phyloP scores from a whole-genome alignment of 1,140 invertebrate genomes.

The Hestina assimilis region DNA sequence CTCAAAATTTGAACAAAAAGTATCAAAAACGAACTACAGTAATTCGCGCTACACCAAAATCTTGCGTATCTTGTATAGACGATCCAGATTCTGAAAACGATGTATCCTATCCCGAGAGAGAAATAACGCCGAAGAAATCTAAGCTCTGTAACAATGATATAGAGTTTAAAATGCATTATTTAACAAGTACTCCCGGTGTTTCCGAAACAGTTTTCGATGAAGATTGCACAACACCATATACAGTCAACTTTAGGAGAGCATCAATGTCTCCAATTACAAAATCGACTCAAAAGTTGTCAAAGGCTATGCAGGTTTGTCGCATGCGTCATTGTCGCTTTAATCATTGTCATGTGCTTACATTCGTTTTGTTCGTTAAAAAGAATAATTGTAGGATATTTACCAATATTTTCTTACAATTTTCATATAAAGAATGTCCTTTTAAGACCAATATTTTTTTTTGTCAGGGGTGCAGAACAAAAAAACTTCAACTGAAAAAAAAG shows the following conservation, averaged over 20 bases:
- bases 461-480: no score
- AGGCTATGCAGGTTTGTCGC: slow-evolving; percentile 89
- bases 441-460: no score
- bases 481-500: no score
- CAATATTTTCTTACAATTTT: no score
- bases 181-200: slow-evolving; percentile 80
- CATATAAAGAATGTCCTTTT: no score
- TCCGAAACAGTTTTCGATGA: slow-evolving; percentile 47
- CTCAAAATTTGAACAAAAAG: slow-evolving; percentile 57
- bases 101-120: slow-evolving; percentile 36
- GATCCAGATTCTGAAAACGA: slow-evolving; percentile 59
- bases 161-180: slow-evolving; percentile 62
- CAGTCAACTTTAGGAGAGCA: slow-evolving; percentile 79
- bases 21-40: slow-evolving; percentile 55
- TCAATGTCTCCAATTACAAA: slow-evolving; percentile 93
- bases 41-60: slow-evolving; percentile 55
- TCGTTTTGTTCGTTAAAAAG: no score
- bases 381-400: no score
- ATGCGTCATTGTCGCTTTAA: slow-evolving; percentile 19
- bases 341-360: not conserved
- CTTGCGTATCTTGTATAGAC: slow-evolving; percentile 65
- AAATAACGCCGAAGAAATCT: slow-evolving; percentile 53
- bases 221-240: slow-evolving; percentile 67
- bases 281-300: slow-evolving; percentile 89
- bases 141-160: slow-evolving; percentile 30